Base-by-base conservation (phyloP, 2,113 vertebrate species). In the Condylura cristata region DNA sequence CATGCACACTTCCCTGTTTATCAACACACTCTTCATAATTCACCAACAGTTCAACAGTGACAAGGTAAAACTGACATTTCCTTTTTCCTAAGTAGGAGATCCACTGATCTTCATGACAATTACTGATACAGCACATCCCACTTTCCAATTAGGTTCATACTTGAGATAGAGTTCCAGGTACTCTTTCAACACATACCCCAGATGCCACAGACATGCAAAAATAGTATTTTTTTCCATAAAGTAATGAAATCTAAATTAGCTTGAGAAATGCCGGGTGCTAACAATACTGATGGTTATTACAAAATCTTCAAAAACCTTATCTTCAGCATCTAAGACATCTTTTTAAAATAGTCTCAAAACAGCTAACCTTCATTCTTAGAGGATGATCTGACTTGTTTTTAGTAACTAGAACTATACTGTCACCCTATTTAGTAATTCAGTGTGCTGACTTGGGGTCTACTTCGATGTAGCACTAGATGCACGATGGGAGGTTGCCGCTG, bases 81-180 rank as follows among this genome's bases (percentile, higher is more conserved):
- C 44, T 22, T 89, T 89, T 89, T 85, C 81, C 68, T 72, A 82
- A 46, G 10, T 28, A 70, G 56, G 28, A 58, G 16, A 71, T 7
- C 65, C 18, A 44, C 56, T 65, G 48, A 79, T 75, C 82, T 86
- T 92, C 46, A 68, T 58, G 20, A 66, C 34, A 70, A 22, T 51
- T 80, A 61, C 41, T 81, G 41, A 41, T 28, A 56, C 4, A 39
- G 65, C 32, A 93, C 34, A 92, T 48, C 61, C n/a, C 6, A 87
- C 37, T 93, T 74, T 90, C 66, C 30, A 79, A 41, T 14, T 51
- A 65, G 44, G 90, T 65, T 96, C 83, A 72, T 53, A 89, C 63
- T 71, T 41, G 28, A 81, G 30, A 85, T 22, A 8, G 30, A 13
- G 6, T 70, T 93, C 34, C 60, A 20, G 90, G 41, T 30, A 79